Evolutionary conservation across 2,113 vertebrate species (phyloP).

Genomic region (Eclectus roratus): DNA sequence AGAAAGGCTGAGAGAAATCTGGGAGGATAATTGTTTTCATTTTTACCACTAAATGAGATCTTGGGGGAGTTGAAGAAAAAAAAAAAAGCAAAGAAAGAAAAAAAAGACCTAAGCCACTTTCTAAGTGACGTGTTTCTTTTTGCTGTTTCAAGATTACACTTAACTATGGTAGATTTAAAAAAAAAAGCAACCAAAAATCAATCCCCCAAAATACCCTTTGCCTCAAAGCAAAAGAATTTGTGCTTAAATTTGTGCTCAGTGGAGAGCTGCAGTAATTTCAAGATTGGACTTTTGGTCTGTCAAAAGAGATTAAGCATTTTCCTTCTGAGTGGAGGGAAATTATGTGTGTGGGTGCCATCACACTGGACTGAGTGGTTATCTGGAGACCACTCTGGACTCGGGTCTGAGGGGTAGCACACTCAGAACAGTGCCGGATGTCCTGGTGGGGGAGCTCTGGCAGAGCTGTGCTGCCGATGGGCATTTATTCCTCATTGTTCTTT

Average conservation of each 20-base stretch:
- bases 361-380: accelerated
- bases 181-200: neutral
- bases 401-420: accelerated
- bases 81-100: neutral
- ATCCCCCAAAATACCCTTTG: neutral
- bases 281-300: neutral
- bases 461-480: neutral
- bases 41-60: neutral
- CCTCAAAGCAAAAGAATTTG: neutral
- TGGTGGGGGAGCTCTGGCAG: constrained; percentile 1
- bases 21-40: neutral
- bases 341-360: neutral
- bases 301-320: neutral
- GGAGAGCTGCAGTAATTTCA: neutral
- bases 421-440: neutral
- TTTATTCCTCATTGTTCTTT: neutral
- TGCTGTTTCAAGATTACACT: neutral
- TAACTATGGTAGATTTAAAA: neutral
- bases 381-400: accelerated
- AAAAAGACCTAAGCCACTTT: neutral
- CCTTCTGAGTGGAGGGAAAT: neutral
- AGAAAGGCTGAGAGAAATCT: neutral
- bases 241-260: neutral
- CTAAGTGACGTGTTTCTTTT: neutral
- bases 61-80: neutral